phyloP scores from a whole-genome alignment of 2,888 invertebrate genomes.

The Limnephilus auricula region DNA sequence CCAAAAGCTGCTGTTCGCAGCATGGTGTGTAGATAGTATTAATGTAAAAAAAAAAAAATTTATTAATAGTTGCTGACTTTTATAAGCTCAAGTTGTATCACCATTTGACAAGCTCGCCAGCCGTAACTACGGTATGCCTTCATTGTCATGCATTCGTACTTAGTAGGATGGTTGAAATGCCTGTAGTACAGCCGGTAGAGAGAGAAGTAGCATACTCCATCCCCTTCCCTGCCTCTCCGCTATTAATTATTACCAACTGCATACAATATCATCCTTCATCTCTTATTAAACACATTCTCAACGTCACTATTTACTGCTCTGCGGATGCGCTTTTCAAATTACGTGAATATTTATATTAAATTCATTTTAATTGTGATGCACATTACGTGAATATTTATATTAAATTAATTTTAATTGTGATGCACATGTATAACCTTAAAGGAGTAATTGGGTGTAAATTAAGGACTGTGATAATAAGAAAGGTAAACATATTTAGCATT shows the following conservation, averaged over 20 bases:
- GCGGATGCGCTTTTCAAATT: background rate
- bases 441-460: background rate
- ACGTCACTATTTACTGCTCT: background rate
- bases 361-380: background rate
- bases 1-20: too few species aligned
- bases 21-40: too few species aligned
- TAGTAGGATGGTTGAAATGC: background rate
- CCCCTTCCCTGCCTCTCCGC: background rate
- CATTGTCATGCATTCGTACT: slow-evolving; percentile 27
- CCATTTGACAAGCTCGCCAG: background rate
- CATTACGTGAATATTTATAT: background rate
- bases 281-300: background rate
- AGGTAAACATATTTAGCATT: too few species aligned
- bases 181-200: background rate
- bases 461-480: too few species aligned
- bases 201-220: background rate
- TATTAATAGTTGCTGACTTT: too few species aligned
- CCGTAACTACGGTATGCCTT: background rate
- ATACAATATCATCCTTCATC: background rate
- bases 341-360: background rate
- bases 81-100: background rate
- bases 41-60: too few species aligned
- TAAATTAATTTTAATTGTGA: background rate
- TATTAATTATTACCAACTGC: background rate
- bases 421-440: too few species aligned